phyloP scores from a whole-genome alignment of 2,888 invertebrate genomes.

The Xanthorhoe designata region DNA sequence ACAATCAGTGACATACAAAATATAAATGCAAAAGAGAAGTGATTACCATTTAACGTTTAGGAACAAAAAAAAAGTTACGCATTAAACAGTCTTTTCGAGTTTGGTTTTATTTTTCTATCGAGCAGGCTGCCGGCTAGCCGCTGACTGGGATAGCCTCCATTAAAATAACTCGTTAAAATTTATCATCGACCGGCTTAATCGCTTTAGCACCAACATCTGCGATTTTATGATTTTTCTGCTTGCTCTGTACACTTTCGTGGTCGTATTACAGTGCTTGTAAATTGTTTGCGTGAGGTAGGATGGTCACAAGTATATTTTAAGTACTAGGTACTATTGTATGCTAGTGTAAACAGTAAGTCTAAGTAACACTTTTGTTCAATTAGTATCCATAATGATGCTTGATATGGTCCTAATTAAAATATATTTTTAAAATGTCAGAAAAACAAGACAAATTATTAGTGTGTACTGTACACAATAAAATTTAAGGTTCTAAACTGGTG shows the following conservation, averaged over 20 bases:
- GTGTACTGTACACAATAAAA: neutral
- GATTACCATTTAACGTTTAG: slow-evolving; percentile 52
- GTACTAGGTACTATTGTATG: neutral
- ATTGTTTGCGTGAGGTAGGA: slow-evolving; percentile 71
- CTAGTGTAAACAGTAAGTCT: too few relatives aligned
- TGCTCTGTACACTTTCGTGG: slow-evolving; percentile 81
- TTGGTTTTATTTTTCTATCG: slow-evolving; percentile 83
- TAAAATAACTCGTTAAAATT: slow-evolving; percentile 86
- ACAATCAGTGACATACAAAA: neutral
- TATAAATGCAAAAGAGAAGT: slow-evolving; percentile 30
- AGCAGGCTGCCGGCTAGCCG: slow-evolving; percentile 79
- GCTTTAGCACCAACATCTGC: slow-evolving; percentile 85
- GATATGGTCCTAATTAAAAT: too few relatives aligned
- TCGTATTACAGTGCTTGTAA: slow-evolving; percentile 79
- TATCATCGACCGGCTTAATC: slow-evolving; percentile 86
- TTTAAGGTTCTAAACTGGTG: too few relatives aligned
- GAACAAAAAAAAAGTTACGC: slow-evolving; percentile 65
- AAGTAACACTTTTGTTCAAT: too few relatives aligned
- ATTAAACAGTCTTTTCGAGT: slow-evolving; percentile 76
- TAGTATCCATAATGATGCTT: too few relatives aligned
- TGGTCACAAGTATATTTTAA: slow-evolving; percentile 37
- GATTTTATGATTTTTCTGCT: slow-evolving; percentile 85
- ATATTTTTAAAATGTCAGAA: too few relatives aligned
- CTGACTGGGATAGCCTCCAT: slow-evolving; percentile 84
- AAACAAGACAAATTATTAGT: too few relatives aligned